Conservation (phyloP, 2,888 invertebrate species). For the Luffia ferchaultella region DNA sequence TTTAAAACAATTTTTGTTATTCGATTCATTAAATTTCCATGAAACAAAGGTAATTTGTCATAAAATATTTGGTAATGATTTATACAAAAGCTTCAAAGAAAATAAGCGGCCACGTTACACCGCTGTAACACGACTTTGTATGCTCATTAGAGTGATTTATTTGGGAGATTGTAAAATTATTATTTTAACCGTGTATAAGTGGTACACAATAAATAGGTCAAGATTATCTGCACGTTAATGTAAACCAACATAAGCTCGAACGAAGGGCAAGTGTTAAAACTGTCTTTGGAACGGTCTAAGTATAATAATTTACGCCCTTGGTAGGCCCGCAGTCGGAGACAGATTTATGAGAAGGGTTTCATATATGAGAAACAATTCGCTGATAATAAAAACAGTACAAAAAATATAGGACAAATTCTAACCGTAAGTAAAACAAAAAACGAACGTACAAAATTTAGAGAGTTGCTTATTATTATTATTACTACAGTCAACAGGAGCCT, state of each 20-base stretch:
- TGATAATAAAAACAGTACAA: background rate
- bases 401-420: background rate
- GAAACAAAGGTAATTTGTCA: background rate
- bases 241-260: background rate
- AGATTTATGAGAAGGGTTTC: background rate
- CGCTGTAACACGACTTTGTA: background rate
- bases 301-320: background rate
- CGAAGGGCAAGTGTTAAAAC: background rate
- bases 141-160: background rate
- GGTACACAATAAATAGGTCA: background rate
- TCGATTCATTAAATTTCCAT: background rate
- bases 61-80: background rate
- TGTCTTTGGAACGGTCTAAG: background rate
- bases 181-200: background rate
- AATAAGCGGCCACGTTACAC: background rate
- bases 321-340: background rate
- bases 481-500: too few relatives aligned
- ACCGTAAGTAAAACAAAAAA: too few relatives aligned
- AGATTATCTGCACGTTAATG: background rate
- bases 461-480: too few relatives aligned
- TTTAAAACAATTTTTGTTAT: too few relatives aligned
- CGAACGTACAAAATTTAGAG: too few relatives aligned
- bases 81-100: background rate
- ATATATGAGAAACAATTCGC: background rate
- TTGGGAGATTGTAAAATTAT: background rate